These are phyloP conservation scores for Saccostrea cuccullata DNA, from an alignment of 1,140 invertebrate species.

Conservation along the genomic window DNA sequence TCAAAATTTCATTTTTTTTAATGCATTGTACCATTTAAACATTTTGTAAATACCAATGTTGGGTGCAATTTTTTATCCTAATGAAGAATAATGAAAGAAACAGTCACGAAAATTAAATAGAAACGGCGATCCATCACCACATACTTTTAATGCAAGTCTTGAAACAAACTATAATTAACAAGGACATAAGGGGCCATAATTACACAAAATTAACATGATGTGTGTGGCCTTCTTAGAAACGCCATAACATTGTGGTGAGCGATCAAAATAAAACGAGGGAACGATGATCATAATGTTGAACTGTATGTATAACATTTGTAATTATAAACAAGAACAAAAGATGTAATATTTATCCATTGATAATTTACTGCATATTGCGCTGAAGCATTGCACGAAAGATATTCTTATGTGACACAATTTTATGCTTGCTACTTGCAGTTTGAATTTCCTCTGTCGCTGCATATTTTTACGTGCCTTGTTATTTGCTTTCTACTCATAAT, in stretches of 20 bases:
- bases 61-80: too few relatives aligned
- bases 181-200: background rate
- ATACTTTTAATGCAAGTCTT: too few relatives aligned
- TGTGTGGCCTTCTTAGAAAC: slow-evolving; percentile 10
- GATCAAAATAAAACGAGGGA: background rate
- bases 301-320: background rate
- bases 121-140: too few relatives aligned
- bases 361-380: background rate
- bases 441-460: slow-evolving; percentile 5
- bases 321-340: background rate
- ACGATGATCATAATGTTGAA: background rate
- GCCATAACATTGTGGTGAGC: background rate
- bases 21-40: too few relatives aligned
- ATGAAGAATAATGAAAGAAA: too few relatives aligned
- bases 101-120: too few relatives aligned
- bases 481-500: too few relatives aligned
- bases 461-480: background rate
- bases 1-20: too few relatives aligned
- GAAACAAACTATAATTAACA: slow-evolving; percentile 10
- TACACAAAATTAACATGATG: background rate
- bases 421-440: background rate
- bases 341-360: background rate
- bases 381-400: background rate
- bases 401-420: background rate
- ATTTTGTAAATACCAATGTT: too few relatives aligned